Evolutionary conservation across 2,113 vertebrate genomes (phyloP), one percentile per base, ranked within the genome.

Genomic region (Uria lomvia): DNA sequence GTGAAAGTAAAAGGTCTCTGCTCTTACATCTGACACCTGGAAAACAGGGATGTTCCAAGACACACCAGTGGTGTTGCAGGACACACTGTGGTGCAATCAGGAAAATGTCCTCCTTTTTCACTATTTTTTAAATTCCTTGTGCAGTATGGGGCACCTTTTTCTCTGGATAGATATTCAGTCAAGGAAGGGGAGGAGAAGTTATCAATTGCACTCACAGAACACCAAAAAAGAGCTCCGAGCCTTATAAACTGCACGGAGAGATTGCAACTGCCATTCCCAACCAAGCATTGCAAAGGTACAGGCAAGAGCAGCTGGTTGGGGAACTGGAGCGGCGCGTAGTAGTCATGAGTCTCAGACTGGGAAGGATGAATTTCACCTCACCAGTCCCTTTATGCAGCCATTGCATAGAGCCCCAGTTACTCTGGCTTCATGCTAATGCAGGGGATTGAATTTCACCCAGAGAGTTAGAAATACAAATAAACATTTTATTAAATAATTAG

Each of bases 381-480:
- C 36, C 27, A 63, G 86, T 65, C 73, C 70, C 84, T 95, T 95
- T 90, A 92, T n/a, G 70, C 36, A 91, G n/a, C 36, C 53, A 32
- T 5, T 50, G 49, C 66, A 68, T 6, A 94, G 22, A 85, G 23
- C 62, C 43, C 42, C 20, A 67, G 15, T 76, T 90, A 87, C 74
- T 84, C 16, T 34, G 66, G 67, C 49, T 82, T 89, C 81, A 62
- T 58, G 65, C 0, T 0, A 91, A 12, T 66, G 71, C 56, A 72
- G 21, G 43, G 73, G 77, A 95, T 92, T 90, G 70, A 82, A 92
- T 97, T 96, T 95, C 96, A 95, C 20, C 38, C 56, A 88, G n/a
- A 90, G 83, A 95, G 58, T 94, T 38, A 88, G 91, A 92, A 96
- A 94, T 73, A 60, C 22, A 97, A 97, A 97, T 87, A 97, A 96